These are phyloP conservation scores for Sebastes jordani DNA, from an alignment of 2,797 vertebrate species.

Conservation along the genomic window DNA sequence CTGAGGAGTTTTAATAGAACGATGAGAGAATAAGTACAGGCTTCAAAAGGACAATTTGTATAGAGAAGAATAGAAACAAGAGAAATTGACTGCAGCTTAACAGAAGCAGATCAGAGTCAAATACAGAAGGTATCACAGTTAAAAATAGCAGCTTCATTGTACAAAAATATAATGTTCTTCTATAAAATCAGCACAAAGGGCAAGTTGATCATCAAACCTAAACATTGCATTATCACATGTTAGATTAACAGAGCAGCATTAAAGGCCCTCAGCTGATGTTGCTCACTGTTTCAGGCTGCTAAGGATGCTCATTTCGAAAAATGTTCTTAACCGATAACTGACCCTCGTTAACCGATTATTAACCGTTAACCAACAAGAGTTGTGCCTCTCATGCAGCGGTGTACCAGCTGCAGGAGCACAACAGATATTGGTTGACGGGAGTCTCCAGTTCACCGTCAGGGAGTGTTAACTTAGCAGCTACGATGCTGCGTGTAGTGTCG, in stretches of 20 bases:
- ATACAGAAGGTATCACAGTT: not conserved
- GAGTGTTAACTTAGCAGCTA: too few relatives aligned
- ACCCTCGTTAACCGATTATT: too few relatives aligned
- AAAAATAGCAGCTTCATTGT: not conserved
- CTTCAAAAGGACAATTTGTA: conserved; percentile 24
- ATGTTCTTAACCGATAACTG: too few relatives aligned
- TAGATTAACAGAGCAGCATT: not conserved
- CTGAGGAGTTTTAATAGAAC: conserved; percentile 25
- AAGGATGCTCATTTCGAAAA: too few relatives aligned
- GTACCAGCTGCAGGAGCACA: too few relatives aligned
- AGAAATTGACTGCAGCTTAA: not conserved
- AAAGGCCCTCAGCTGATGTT: not conserved
- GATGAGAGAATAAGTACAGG: conserved; percentile 1
- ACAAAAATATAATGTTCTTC: not conserved
- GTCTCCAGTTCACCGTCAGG: too few relatives aligned
- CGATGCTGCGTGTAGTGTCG: too few relatives aligned
- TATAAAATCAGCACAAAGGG: not conserved
- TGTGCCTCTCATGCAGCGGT: too few relatives aligned
- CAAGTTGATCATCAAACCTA: not conserved
- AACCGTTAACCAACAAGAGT: too few relatives aligned
- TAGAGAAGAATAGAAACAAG: conserved; percentile 1
- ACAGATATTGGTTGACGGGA: too few relatives aligned
- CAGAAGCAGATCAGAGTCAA: not conserved
- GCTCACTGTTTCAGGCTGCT: not conserved
- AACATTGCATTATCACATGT: not conserved